Conservation (phyloP, 2,113 vertebrate species). For the Globicephala melas region DNA sequence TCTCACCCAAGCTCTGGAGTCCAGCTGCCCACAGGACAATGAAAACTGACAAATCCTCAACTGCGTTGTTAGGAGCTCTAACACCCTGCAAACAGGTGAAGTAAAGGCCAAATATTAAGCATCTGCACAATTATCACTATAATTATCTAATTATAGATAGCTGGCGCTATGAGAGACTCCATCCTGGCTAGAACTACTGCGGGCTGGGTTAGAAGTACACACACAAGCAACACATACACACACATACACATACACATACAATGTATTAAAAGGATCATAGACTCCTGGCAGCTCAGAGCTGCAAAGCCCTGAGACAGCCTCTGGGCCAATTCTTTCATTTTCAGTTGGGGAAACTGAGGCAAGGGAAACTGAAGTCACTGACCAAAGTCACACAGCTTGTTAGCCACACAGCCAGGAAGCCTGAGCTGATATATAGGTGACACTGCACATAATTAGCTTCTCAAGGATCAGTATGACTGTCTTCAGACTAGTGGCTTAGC, state of each 20-base stretch:
- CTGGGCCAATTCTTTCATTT: neutral
- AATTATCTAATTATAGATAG: neutral
- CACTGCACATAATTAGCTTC: neutral
- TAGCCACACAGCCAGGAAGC: neutral
- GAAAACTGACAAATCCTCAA: slow-evolving; percentile 13
- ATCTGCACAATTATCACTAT: neutral
- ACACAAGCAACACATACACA: neutral
- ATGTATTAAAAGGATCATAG: neutral
- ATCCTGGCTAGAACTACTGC: neutral
- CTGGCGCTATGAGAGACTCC: neutral
- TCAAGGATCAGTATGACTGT: neutral
- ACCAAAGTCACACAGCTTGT: neutral
- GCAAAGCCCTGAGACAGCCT: neutral
- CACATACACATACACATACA: neutral
- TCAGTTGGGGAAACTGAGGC: neutral
- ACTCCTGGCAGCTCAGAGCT: neutral
- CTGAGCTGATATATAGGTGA: neutral
- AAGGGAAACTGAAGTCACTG: neutral
- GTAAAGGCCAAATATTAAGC: neutral
- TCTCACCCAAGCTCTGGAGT: neutral
- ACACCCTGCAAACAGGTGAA: neutral
- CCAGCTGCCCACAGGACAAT: neutral
- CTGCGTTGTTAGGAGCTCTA: neutral
- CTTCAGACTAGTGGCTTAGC: neutral
- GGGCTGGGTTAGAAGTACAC: neutral